These are phyloP conservation scores for Galago senegalensis DNA, from an alignment of 2,797 vertebrate genomes.

Conservation along the genomic window DNA sequence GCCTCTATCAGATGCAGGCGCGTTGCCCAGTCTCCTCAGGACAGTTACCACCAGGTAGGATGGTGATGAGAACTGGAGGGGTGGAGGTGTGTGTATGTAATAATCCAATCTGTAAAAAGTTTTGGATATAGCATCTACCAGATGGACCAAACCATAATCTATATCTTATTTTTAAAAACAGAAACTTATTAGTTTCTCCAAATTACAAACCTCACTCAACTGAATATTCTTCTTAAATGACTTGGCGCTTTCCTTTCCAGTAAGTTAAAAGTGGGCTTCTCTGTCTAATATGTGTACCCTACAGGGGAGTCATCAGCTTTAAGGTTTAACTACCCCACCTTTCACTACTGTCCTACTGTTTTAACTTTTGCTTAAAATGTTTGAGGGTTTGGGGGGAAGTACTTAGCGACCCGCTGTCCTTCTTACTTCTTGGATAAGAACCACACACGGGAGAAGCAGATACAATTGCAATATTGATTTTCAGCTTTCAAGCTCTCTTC, in stretches of 20 bases:
- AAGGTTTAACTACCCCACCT: background rate
- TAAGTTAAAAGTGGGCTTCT: background rate
- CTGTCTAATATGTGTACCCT: background rate
- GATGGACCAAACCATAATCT: background rate
- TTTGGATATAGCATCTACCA: background rate
- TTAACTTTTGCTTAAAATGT: slow-evolving; percentile 2
- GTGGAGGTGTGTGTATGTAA: background rate
- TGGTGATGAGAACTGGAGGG: background rate
- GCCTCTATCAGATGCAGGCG: background rate
- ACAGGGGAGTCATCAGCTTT: background rate
- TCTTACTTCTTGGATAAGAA: slow-evolving; percentile 16
- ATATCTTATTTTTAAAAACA: background rate
- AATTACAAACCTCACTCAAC: slow-evolving; percentile 12
- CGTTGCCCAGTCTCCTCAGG: background rate
- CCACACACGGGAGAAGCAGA: background rate
- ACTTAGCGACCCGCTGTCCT: background rate
- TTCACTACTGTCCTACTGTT: background rate
- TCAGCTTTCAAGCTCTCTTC: slow-evolving; percentile 32
- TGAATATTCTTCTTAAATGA: background rate
- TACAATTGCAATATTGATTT: background rate
- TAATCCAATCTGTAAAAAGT: background rate
- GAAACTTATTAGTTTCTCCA: background rate
- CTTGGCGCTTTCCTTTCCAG: background rate
- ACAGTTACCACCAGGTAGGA: background rate
- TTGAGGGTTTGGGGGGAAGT: background rate